Base-by-base conservation (phyloP, 2,888 invertebrate species). In the Formica aserva region DNA sequence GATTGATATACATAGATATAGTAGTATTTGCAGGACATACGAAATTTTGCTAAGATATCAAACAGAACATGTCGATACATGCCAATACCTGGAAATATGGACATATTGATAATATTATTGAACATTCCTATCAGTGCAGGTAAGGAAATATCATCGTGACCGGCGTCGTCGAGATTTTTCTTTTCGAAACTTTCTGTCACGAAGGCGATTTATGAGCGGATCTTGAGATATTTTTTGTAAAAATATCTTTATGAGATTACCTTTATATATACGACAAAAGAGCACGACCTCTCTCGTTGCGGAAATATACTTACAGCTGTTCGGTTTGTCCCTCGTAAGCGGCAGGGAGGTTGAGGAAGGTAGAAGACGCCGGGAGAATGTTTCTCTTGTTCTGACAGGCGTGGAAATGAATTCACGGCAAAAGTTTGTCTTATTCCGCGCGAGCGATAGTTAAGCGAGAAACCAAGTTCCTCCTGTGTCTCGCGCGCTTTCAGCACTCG, bases 371-470 rank as follows among this genome's bases (percentile, higher is more conserved):
- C 65, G 55, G 6, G 78, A 22, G 66, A 65, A 82, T 80, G 81
- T 80, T 66, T 80, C 81, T 80, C 82, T 62, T 80, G 82, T 82
- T 80, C 81, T 45, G 82, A 82, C 82, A 67, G 82, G 66, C 82
- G 60, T 82, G 82, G 82, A 82, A 81, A 66, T 82, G 82, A 82
- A 81, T 82, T 67, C 81, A 78, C 77, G 66, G 84, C 66, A 74
- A 85, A 85, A 85, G 85, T 85, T 84, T 55, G 71, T 82, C 84
- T 82, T 84, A 66, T 66, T 60, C 72, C 77, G 75, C 55, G 77
- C 55, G 60, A 13, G 29, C 67, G 45, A 85, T 62, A 77, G 85
- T 85, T 85, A 83, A 83, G 63, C 84, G 77, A 48, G 48, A 48
- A 48, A 77, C 65, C 72, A 66, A 85, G 76, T 83, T 83, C 52